phyloP scores from a whole-genome alignment of 1,140 invertebrate species.

The Asobara japonica region DNA sequence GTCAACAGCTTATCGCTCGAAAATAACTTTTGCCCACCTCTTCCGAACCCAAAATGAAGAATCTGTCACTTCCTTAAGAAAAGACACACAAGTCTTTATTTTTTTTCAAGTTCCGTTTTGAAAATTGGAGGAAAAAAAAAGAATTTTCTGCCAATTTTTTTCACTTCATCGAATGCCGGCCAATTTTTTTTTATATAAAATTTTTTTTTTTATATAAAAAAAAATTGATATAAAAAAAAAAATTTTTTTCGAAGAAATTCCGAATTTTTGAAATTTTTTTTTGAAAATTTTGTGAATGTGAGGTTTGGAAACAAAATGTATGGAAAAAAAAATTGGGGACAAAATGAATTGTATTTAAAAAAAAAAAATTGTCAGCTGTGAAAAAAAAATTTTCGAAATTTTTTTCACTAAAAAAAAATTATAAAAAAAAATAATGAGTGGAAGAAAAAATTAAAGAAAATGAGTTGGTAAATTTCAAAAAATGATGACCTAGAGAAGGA shows the following conservation, averaged over 20 bases:
- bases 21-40: slow-evolving; percentile 47
- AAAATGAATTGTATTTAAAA: not conserved
- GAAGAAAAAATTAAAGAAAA: not conserved
- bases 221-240: no score
- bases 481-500: not conserved
- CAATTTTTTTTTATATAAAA: no score
- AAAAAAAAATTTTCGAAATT: no score
- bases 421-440: not conserved
- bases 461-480: not conserved
- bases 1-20: slow-evolving; percentile 53
- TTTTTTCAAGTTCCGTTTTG: not conserved
- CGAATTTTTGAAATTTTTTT: no score
- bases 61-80: not conserved
- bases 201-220: no score
- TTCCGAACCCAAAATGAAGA: not conserved
- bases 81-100: no score
- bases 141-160: not conserved
- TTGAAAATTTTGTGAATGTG: no score
- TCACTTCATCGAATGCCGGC: not conserved
- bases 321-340: not conserved
- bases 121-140: not conserved
- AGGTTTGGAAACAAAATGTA: no score
- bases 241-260: no score
- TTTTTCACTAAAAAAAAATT: not conserved
- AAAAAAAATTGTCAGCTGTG: no score